Conservation (phyloP, 2,888 invertebrate species). For the Lycaena phlaeas region DNA sequence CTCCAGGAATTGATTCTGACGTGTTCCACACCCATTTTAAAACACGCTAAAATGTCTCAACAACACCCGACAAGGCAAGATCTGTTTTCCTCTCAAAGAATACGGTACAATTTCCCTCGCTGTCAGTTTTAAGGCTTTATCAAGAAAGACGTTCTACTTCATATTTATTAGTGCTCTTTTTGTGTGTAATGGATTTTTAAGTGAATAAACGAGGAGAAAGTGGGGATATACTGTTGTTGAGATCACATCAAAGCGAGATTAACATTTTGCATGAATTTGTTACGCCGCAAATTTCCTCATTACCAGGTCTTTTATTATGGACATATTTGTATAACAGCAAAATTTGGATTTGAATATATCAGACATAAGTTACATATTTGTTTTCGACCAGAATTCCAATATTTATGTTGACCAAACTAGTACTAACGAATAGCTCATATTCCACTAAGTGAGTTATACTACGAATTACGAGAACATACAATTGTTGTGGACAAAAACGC, state of each 20-base stretch:
- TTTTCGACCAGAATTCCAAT: no score
- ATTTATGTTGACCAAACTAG: no score
- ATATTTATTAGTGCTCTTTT: slow-evolving; percentile 64
- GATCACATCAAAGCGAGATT: slow-evolving; percentile 17
- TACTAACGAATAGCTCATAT: no score
- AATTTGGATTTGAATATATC: no score
- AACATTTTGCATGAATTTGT: slow-evolving; percentile 1
- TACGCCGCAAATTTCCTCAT: no score
- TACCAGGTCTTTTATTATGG: no score
- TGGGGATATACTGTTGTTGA: slow-evolving; percentile 20
- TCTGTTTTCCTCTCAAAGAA: slow-evolving; percentile 9
- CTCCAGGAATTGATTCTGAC: slow-evolving; percentile 63
- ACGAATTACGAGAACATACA: background rate
- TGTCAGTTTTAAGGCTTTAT: slow-evolving; percentile 26
- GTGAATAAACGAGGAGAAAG: slow-evolving; percentile 55
- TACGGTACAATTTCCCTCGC: slow-evolving; percentile 22
- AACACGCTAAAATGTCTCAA: slow-evolving; percentile 46
- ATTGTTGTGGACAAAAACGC: background rate
- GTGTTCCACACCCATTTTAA: slow-evolving; percentile 47
- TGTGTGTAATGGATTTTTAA: slow-evolving; percentile 68
- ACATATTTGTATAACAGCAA: no score
- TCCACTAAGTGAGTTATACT: no score
- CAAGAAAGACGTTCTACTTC: slow-evolving; percentile 41
- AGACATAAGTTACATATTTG: no score
- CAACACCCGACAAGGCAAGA: slow-evolving; percentile 15